Conservation (phyloP, 2,888 invertebrate genomes). For the Oxytorus armatus region DNA sequence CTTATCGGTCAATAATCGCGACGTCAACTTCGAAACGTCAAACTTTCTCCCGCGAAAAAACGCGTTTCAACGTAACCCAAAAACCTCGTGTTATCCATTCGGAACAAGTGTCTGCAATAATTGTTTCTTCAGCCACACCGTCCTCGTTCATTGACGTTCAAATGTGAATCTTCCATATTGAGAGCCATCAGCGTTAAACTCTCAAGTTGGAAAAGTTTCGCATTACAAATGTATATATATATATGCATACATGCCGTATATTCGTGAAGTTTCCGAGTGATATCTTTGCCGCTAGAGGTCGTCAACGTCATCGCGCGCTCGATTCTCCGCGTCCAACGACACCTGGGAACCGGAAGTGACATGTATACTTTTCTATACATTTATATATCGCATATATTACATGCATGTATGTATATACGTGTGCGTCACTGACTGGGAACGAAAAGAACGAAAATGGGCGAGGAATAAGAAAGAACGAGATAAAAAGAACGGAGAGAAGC, state of each 20-base stretch:
- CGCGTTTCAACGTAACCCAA: too few species aligned
- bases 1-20: too few species aligned
- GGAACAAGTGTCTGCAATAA: too few species aligned
- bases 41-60: too few species aligned
- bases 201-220: not conserved
- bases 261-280: constrained; percentile 19
- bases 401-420: constrained; percentile 18
- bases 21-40: too few species aligned
- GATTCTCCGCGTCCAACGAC: constrained; percentile 39
- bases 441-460: constrained; percentile 61
- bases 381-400: constrained; percentile 6
- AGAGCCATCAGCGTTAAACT: not conserved
- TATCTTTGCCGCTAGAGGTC: not conserved
- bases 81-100: too few species aligned
- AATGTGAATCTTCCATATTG: not conserved
- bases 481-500: constrained; percentile 36
- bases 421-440: constrained; percentile 51
- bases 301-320: constrained; percentile 29
- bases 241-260: not conserved
- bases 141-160: too few species aligned
- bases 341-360: constrained; percentile 63
- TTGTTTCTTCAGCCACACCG: too few species aligned
- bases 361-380: constrained; percentile 29
- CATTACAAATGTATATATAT: not conserved
- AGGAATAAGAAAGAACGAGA: constrained; percentile 45